Conservation (phyloP, 2,113 vertebrate genomes). For the Pipa parva region DNA sequence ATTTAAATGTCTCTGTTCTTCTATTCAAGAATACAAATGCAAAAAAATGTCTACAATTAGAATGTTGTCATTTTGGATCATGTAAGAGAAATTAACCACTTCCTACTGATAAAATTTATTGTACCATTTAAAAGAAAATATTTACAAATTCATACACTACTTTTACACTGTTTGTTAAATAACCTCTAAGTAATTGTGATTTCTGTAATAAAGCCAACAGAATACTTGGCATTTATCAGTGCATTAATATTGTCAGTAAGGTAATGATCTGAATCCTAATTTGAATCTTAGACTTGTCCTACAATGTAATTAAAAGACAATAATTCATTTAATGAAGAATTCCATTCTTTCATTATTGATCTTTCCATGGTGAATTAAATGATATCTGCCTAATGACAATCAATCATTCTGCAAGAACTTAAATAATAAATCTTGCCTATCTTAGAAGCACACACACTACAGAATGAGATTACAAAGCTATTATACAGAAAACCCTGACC, state of each 20-base stretch:
- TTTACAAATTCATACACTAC: not conserved
- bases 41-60: too few relatives aligned
- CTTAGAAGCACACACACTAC: constrained; percentile 33
- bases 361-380: constrained; percentile 37
- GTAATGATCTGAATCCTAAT: constrained; percentile 41
- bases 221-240: constrained; percentile 36
- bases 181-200: constrained; percentile 14
- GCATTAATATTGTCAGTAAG: constrained; percentile 42
- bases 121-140: too few relatives aligned
- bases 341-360: constrained; percentile 43
- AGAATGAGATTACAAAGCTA: constrained; percentile 27
- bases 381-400: constrained; percentile 40
- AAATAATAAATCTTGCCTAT: constrained; percentile 36
- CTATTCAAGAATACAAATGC: too few relatives aligned
- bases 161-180: not conserved
- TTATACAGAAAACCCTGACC: constrained; percentile 26
- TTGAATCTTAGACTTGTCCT: constrained; percentile 36
- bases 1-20: too few relatives aligned
- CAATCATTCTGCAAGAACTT: constrained; percentile 33
- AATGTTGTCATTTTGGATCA: too few relatives aligned
- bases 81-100: too few relatives aligned
- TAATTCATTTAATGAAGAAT: constrained; percentile 44
- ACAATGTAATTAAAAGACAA: constrained; percentile 42
- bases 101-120: too few relatives aligned
- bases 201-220: constrained; percentile 30